phyloP scores from a whole-genome alignment of 1,140 invertebrate species.

The Protaetia brevitarsis region DNA sequence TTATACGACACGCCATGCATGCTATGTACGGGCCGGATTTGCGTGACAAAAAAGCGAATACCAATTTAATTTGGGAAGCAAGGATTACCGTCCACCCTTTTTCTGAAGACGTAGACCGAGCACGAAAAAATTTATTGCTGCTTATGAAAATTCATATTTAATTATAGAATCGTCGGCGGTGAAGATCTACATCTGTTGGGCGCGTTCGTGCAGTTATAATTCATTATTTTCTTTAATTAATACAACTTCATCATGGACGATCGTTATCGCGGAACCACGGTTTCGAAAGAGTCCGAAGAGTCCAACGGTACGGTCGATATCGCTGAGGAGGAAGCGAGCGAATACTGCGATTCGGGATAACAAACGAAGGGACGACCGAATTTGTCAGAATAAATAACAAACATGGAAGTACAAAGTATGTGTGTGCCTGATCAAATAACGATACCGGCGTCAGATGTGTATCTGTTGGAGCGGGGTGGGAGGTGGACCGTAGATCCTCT shows the following conservation, averaged over 20 bases:
- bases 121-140: background rate
- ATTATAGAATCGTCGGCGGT: background rate
- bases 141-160: background rate
- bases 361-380: background rate
- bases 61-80: background rate
- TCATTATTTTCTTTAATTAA: slow-evolving; percentile 3
- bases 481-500: background rate
- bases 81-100: background rate
- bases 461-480: background rate
- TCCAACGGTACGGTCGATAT: slow-evolving; percentile 1
- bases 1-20: too few relatives aligned
- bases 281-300: too few relatives aligned
- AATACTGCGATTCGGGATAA: background rate
- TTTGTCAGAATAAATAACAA: background rate
- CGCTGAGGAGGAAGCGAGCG: background rate
- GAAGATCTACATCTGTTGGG: background rate
- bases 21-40: background rate
- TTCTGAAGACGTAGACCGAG: background rate
- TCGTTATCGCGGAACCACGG: too few relatives aligned
- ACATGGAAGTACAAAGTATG: background rate
- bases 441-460: background rate
- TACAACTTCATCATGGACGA: background rate
- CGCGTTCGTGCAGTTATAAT: background rate
- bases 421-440: slow-evolving; percentile 7
- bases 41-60: background rate